Evolutionary conservation across 2,888 invertebrate genomes (phyloP).

Genomic region (Dysmachus trigonus): DNA sequence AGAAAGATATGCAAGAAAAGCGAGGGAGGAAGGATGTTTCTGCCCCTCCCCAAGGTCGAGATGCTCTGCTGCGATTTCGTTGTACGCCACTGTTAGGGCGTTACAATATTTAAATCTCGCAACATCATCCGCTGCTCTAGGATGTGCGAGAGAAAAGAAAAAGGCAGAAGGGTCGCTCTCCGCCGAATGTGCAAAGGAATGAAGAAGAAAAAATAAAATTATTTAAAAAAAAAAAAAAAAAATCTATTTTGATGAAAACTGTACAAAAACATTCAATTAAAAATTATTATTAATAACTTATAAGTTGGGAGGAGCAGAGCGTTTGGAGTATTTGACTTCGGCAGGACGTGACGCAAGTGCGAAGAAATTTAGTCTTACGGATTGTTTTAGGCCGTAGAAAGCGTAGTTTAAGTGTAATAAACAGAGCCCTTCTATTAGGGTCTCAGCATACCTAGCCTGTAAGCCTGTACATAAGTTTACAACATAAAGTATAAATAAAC

Average conservation of each 20-base stretch:
- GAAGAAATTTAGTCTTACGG: conserved; percentile 6
- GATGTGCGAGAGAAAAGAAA: not conserved
- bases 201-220: not conserved
- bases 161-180: conserved; percentile 5
- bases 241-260: conserved; percentile 42
- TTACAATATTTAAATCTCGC: not conserved
- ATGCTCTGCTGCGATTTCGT: not conserved
- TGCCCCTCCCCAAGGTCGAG: not conserved
- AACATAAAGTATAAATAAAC: conserved; percentile 24
- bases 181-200: not conserved
- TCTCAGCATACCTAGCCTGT: not conserved
- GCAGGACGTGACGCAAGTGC: not conserved
- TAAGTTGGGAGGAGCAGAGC: conserved; percentile 1
- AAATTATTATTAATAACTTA: conserved; percentile 28
- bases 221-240: conserved; percentile 1
- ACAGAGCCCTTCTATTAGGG: conserved; percentile 12
- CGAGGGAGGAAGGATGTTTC: not conserved
- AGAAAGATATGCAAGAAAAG: not conserved
- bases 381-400: conserved; percentile 3
- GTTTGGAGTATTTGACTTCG: not conserved
- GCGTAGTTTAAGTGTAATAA: conserved; percentile 13
- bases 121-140: not conserved
- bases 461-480: conserved; percentile 17
- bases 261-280: conserved; percentile 49
- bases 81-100: not conserved